Evolutionary conservation across 2,888 invertebrate genomes (phyloP).

Genomic region (Ferdinandea cuprea): DNA sequence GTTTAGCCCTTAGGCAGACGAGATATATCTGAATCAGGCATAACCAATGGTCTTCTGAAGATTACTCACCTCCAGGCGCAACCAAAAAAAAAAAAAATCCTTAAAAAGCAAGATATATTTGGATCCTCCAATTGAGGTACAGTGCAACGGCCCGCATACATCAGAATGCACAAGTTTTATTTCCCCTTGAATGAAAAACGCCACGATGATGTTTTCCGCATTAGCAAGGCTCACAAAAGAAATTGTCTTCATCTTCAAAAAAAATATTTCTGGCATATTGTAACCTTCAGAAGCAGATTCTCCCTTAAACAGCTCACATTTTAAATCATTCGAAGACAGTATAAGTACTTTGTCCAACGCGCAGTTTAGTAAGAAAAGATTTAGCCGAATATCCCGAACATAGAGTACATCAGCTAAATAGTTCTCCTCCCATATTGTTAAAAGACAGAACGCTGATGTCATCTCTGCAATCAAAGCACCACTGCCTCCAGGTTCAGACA

Average conservation of each 20-base stretch:
- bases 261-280: conserved; percentile 27
- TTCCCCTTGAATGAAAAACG: conserved; percentile 63
- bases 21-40: too few species aligned
- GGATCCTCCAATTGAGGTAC: conserved; percentile 69
- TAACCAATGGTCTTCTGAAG: too few species aligned
- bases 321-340: conserved; percentile 41
- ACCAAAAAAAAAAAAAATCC: too few species aligned
- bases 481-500: too few species aligned
- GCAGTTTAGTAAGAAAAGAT: conserved; percentile 73
- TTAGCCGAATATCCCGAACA: conserved; percentile 72
- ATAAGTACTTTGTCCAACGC: neutral
- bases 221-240: conserved; percentile 74
- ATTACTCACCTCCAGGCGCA: too few species aligned
- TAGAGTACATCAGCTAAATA: conserved; percentile 69
- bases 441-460: neutral
- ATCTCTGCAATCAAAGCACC: too few species aligned
- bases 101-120: conserved; percentile 30
- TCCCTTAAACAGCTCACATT: conserved; percentile 54
- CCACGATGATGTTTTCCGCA: conserved; percentile 74
- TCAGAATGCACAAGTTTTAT: conserved; percentile 75
- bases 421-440: conserved; percentile 30
- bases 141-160: conserved; percentile 75
- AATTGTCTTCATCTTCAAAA: conserved; percentile 46
- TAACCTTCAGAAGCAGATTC: conserved; percentile 30
- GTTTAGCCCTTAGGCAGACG: too few species aligned